Evolutionary conservation across 2,113 vertebrate species (phyloP), one percentile per base, ranked within the genome.

Genomic region (Eudorcas thomsonii): DNA sequence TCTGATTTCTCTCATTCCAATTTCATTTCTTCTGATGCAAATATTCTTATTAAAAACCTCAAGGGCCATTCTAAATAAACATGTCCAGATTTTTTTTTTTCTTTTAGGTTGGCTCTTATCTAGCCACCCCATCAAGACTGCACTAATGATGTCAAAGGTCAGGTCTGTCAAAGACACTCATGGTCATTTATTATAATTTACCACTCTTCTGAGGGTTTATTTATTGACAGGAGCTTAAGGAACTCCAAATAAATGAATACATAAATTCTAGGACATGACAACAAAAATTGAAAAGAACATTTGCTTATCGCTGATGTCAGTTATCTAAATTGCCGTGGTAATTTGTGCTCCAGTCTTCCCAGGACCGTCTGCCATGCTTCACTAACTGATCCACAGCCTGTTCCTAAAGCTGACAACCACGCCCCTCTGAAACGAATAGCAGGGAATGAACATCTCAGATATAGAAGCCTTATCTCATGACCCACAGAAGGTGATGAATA

Each of bases 91-190:
- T 89, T 77, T 54, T 15, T 97, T 54, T 23, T 21, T 21, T 11
- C 17, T 81, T 62, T 82, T 26, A 62, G 57, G 80, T 82, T 83
- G 67, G 87, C 62, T 96, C 39, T 97, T 97, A 92, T 94, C 96
- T 95, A 93, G 93, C 96, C 96, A 97, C 96, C 90, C 96, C 96
- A 98, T 98, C 91, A 87, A 67, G 91, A 95, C 78, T 84, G 25
- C 25, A 97, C 94, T 98, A 99, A 98, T 97, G 97, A 98, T 96
- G 97, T 91, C 98, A 98, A 98, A 98, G 98, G 98, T 99, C 97
- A 98, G 95, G 83, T 94, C 97, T 97, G 84, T 96, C 97, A 98
- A 97, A 98, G 97, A 96, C 95, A 98, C 93, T 91, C 77, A 83
- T 80, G 71, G 98, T 98, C 98, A 93, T 97, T 94, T 96, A 97